Base-by-base conservation (phyloP, 1,140 invertebrate genomes). In the Streblospio benedicti region DNA sequence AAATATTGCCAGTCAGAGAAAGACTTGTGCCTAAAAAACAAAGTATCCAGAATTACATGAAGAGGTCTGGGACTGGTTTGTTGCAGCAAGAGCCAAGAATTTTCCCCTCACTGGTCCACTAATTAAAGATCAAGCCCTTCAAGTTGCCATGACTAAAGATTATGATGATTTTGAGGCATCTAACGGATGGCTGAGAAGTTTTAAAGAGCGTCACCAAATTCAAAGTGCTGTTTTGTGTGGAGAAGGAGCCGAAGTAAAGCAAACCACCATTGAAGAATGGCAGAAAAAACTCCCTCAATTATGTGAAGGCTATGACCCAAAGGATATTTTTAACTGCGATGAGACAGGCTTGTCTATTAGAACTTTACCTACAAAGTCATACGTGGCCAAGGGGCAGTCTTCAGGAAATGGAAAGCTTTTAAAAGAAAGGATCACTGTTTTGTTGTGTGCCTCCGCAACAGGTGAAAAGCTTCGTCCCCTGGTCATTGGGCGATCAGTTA, bases 251-350 rank as follows among this genome's bases (percentile, higher is more conserved):
- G 51, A 53, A 32, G 51, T 53, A 20, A 12, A 27, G 2, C 51
- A 53, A 32, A 32, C 28, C 25, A 32, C n/a, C n/a, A 32, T 53
- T 6, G 51, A 53, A 9, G 51, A 53, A 27, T 53, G 51, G 51
- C 9, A 5, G 2, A 32, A 53, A 30, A 5, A 12, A 14, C 25
- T 62, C 12, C 58, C 38, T 4, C 23, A 33, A n/a, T 41, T 65
- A 20, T 14, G 45, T 0, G 12, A 49, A 23, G 57, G 44, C 20
- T 67, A 62, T 52, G 51, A 55, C 38, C 27, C 43, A 16, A 4
- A 43, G 4, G 55, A 70, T 38, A 64, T 71, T 32, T 70, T 52
- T 53, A 70, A 71, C 53, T 35, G 50, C 20, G 65, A 70, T 54
- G 61, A 68, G 55, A 68, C 61, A 50, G 66, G 57, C 2, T 31